A percentile compares a stretch with the other conserved stretches of the same genome.
Conservation (phyloP, 2,797 vertebrate species). For the Manis javanica region DNA sequence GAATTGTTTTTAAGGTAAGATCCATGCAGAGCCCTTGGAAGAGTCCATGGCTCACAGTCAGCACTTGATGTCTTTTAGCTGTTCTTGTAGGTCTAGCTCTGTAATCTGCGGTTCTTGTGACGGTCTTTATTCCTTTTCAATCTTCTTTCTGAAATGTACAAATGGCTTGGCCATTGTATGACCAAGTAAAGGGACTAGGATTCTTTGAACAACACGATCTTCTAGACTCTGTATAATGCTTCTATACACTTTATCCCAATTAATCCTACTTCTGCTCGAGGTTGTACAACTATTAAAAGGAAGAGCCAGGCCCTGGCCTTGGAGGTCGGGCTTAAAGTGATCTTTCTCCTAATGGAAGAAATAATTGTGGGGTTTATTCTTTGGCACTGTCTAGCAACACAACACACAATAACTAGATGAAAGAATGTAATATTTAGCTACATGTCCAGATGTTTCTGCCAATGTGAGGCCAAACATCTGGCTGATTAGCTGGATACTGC, state of each 20-base stretch:
- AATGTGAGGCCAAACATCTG: conserved; percentile 69
- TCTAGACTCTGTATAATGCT: conserved; percentile 10
- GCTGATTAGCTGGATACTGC: not conserved
- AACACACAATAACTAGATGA: conserved; percentile 22
- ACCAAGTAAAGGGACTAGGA: not conserved
- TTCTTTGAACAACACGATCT: not conserved
- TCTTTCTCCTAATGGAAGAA: conserved; percentile 44
- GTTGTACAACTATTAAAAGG: not conserved
- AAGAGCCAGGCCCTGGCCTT: not conserved
- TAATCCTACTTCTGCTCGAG: conserved; percentile 44
- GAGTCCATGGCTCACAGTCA: not conserved
- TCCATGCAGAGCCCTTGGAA: not conserved
- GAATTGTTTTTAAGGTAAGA: not conserved
- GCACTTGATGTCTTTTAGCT: not conserved
- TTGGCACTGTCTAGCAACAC: not conserved
- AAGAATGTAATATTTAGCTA: conserved; percentile 17
- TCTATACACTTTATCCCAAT: not conserved
- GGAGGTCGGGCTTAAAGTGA: not conserved
- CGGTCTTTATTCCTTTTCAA: conserved; percentile 41
- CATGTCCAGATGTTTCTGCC: conserved; percentile 39
- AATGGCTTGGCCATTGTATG: not conserved
- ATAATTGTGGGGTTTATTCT: conserved; percentile 29
- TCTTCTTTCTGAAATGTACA: conserved; percentile 32
- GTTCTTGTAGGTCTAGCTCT: not conserved
- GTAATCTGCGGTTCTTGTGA: not conserved